phyloP scores from a whole-genome alignment of 2,888 invertebrate species.

The Nomada lathburiana region DNA sequence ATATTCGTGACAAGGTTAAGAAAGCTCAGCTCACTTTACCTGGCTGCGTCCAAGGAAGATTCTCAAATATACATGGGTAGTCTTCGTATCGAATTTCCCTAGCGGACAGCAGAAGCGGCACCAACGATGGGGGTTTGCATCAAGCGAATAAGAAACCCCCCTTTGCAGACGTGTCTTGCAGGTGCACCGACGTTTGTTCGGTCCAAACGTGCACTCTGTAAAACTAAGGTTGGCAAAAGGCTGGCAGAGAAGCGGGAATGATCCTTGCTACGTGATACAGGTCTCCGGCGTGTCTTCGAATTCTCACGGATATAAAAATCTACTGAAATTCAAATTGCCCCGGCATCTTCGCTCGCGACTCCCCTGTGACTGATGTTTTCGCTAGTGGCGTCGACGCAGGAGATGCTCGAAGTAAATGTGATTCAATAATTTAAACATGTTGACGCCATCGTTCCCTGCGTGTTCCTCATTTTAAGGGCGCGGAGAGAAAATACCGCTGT shows the following conservation, averaged over 20 bases:
- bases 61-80: constrained; percentile 81
- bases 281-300: constrained; percentile 65
- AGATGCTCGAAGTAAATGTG: constrained; percentile 35
- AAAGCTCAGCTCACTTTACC: constrained; percentile 56
- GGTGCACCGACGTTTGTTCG: constrained; percentile 65
- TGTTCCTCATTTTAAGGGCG: not conserved
- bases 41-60: constrained; percentile 48
- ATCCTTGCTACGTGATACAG: constrained; percentile 57
- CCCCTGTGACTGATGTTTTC: constrained; percentile 50
- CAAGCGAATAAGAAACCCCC: constrained; percentile 71
- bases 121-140: constrained; percentile 73
- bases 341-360: constrained; percentile 42
- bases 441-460: not conserved
- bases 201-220: constrained; percentile 56
- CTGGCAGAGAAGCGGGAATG: constrained; percentile 43
- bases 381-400: not conserved
- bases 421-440: constrained; percentile 64
- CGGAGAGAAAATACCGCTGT: not conserved
- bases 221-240: constrained; percentile 60
- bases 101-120: constrained; percentile 73
- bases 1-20: constrained; percentile 18
- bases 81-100: constrained; percentile 81
- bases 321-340: constrained; percentile 70
- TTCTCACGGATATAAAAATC: constrained; percentile 70
- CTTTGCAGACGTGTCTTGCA: constrained; percentile 63